Base-by-base conservation (phyloP, 2,797 vertebrate genomes). In the Poeciliopsis presidionis region DNA sequence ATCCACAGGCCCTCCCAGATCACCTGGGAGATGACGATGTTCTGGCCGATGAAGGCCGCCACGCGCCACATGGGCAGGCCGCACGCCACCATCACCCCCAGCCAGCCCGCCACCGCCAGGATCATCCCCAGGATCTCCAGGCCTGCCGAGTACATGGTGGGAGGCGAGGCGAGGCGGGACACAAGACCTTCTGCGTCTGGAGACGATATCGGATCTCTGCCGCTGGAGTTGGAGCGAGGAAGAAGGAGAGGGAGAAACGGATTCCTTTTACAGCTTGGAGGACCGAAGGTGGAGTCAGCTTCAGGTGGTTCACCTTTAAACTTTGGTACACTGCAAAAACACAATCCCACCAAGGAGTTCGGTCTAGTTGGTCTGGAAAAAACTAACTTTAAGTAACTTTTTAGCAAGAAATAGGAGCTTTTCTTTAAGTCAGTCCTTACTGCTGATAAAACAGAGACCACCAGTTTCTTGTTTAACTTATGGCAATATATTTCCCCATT, bases 1-100 rank as follows among this genome's bases (percentile, higher is more conserved):
- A 96, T 96, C 96, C 96, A 96, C 85, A 96, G 85, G 30, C 96
- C 96, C 77, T 96, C 96, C 96, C 96, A 96, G 87, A 96, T 95
- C 73, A 96, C 95, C 91, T 96, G 96, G 2, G 96, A 96, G 84
- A 96, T 94, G 76, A 96, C 95, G 0, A 96, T 96, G 94, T 96
- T 96, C 93, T 96, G 95, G 59, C 96, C 96, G 59, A 96, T 88
- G 90, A 91, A 96, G 1, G 95, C 96, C 0, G 96, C 93, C 45
- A 96, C 96, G 18, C 94, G 92, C 96, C 96, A 96, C 96, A 96
- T 96, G 84, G 96, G 96, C 90, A 96, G 88, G 87, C 95, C 95
- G 77, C 96, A 96, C 49, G 95, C 89, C 82, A 95, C 95, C 95
- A 96, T 96, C 41, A 94, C 94, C 2, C 96, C 96, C 47, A 96